A percentile compares a stretch with the other conserved stretches of the same genome.
These are phyloP conservation scores for Cirrhinus molitorella DNA, from an alignment of 2,797 vertebrate genomes.

Conservation along the genomic window DNA sequence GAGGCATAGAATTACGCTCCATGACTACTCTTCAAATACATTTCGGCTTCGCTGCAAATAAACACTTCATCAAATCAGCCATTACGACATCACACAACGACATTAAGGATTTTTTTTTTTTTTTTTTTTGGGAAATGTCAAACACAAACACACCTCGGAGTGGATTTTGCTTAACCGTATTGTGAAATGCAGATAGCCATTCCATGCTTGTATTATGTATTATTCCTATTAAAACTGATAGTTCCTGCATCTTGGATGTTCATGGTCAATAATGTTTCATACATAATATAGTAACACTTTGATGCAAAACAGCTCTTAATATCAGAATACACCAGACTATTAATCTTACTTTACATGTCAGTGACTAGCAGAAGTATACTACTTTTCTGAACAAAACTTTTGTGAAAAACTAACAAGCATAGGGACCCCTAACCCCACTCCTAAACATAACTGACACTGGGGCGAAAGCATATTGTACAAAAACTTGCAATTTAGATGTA, in stretches of 20 bases:
- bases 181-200: constrained; percentile 10
- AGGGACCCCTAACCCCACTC: no score
- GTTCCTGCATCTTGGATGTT: background rate
- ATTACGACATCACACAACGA: constrained; percentile 9
- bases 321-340: background rate
- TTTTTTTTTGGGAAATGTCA: background rate
- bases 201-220: background rate
- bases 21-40: constrained; percentile 68
- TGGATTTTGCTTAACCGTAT: constrained; percentile 34
- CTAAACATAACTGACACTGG: background rate
- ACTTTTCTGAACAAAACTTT: background rate
- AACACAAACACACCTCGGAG: constrained; percentile 3
- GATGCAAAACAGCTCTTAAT: background rate
- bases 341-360: background rate
- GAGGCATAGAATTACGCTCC: constrained; percentile 48
- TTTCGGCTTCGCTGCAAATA: constrained; percentile 54
- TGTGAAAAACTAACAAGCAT: background rate
- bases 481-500: background rate
- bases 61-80: constrained; percentile 52
- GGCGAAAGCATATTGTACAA: background rate
- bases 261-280: background rate
- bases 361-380: background rate
- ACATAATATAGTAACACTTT: background rate
- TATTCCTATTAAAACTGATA: background rate
- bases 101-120: background rate